Percentiles rank a stretch among this genome's conserved stretches.
phyloP scores from a whole-genome alignment of 2,797 vertebrate genomes.

The Chloroceryle inda region DNA sequence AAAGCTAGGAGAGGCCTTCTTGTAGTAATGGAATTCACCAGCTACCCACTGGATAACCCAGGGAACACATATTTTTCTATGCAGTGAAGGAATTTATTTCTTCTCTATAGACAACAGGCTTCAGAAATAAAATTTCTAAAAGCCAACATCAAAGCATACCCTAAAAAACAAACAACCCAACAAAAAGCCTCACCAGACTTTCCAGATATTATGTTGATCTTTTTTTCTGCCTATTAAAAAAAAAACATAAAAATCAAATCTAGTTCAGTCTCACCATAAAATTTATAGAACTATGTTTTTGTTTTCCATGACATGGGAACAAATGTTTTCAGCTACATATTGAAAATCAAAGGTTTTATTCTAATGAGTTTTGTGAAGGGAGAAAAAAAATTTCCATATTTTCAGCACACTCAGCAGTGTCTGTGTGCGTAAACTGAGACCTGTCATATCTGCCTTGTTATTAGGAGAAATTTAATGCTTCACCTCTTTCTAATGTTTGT shows the following conservation, averaged over 20 bases:
- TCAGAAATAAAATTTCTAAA: not conserved
- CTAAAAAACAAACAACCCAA: not conserved
- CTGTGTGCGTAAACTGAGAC: slow-evolving; percentile 58
- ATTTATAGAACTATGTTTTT: not conserved
- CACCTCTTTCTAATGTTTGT: slow-evolving; percentile 62
- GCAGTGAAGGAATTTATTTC: not conserved
- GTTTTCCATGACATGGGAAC: not conserved
- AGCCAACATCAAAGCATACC: not conserved
- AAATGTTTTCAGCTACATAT: slow-evolving; percentile 12
- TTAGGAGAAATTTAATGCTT: slow-evolving; percentile 77
- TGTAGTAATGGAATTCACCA: slow-evolving; percentile 25
- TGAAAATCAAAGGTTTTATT: slow-evolving; percentile 50
- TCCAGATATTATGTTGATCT: not conserved
- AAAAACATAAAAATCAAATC: not conserved
- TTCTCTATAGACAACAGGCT: not conserved
- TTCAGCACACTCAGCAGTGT: slow-evolving; percentile 58
- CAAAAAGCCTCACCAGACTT: not conserved
- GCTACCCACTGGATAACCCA: not conserved
- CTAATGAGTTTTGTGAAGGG: slow-evolving; percentile 32
- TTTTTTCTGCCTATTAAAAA: not conserved
- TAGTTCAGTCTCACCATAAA: slow-evolving; percentile 13
- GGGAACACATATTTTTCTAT: not conserved
- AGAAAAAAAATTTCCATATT: slow-evolving; percentile 6
- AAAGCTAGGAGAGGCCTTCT: not conserved
- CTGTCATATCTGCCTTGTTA: slow-evolving; percentile 67